Evolutionary conservation across 2,888 invertebrate species (phyloP).

Genomic region (Aporophyla lueneburgensis): DNA sequence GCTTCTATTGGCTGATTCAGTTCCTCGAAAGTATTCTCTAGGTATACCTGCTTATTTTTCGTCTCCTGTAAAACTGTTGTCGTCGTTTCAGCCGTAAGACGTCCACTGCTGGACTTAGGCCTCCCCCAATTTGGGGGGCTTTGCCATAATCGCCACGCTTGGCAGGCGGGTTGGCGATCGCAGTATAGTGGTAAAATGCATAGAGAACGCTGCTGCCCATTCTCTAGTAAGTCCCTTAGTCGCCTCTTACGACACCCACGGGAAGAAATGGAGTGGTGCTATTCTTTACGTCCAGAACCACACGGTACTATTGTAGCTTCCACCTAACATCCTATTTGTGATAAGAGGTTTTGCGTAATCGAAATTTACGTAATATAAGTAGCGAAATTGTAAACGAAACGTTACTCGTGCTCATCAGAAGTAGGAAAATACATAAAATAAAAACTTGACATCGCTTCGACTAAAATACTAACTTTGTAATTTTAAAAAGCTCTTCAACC

Average conservation of each 20-base stretch:
- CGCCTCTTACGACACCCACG: no score
- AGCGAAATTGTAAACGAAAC: not conserved
- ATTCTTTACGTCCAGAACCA: no score
- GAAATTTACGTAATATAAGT: not conserved
- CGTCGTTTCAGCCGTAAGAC: no score
- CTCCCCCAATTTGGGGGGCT: no score
- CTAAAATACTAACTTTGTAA: constrained; percentile 7
- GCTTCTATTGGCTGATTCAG: not conserved
- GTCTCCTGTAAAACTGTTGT: not conserved
- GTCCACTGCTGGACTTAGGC: no score
- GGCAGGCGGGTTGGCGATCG: no score
- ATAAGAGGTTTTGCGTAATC: not conserved
- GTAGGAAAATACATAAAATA: not conserved
- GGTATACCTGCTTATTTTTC: not conserved
- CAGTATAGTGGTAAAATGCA: no score
- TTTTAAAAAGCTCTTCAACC: constrained; percentile 28
- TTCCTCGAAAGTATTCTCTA: not conserved
- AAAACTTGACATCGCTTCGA: not conserved
- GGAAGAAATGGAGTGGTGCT: no score
- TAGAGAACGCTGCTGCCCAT: no score
- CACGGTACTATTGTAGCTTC: not conserved
- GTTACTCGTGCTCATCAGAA: not conserved
- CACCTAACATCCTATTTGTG: not conserved
- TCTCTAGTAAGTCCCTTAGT: no score
- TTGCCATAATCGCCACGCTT: no score